Evolutionary conservation across 1,140 invertebrate genomes (phyloP).

Genomic region (Drosophila gunungcola): DNA sequence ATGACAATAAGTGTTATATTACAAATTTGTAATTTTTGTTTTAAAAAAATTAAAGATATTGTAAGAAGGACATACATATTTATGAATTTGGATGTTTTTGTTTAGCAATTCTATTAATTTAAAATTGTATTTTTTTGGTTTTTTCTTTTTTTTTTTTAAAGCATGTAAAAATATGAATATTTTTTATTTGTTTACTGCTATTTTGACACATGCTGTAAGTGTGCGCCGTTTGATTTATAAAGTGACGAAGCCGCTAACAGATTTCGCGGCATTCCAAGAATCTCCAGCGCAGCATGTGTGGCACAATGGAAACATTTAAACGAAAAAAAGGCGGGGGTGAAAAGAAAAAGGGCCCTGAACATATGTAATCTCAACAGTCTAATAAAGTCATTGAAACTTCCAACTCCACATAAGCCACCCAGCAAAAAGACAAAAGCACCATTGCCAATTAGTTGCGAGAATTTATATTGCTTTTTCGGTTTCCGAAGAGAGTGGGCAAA

Average conservation of each 20-base stretch:
- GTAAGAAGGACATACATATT: too few species aligned
- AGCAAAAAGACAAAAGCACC: slow-evolving; percentile 27
- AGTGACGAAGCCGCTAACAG: slow-evolving; percentile 65
- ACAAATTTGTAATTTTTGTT: too few species aligned
- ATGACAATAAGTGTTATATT: too few species aligned
- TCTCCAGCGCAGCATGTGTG: slow-evolving; percentile 55
- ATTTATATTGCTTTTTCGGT: slow-evolving; percentile 75
- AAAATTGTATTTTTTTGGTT: too few species aligned
- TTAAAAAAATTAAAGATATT: too few species aligned
- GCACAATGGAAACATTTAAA: slow-evolving; percentile 25
- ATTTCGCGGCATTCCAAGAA: slow-evolving; percentile 71
- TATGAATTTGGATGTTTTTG: too few species aligned
- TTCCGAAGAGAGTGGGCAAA: slow-evolving; percentile 30
- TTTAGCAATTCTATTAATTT: too few species aligned
- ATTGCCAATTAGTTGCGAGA: slow-evolving; percentile 77
- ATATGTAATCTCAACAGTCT: slow-evolving; percentile 48
- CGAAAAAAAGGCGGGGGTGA: not conserved
- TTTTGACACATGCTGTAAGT: not conserved
- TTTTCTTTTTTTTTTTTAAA: too few species aligned
- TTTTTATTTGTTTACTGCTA: not conserved
- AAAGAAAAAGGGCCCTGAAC: not conserved
- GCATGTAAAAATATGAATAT: too few species aligned
- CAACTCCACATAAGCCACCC: slow-evolving; percentile 17
- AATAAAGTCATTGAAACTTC: slow-evolving; percentile 70
- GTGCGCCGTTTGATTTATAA: slow-evolving; percentile 69